phyloP scores from a whole-genome alignment of 2,113 vertebrate genomes.

The Pagrus major region DNA sequence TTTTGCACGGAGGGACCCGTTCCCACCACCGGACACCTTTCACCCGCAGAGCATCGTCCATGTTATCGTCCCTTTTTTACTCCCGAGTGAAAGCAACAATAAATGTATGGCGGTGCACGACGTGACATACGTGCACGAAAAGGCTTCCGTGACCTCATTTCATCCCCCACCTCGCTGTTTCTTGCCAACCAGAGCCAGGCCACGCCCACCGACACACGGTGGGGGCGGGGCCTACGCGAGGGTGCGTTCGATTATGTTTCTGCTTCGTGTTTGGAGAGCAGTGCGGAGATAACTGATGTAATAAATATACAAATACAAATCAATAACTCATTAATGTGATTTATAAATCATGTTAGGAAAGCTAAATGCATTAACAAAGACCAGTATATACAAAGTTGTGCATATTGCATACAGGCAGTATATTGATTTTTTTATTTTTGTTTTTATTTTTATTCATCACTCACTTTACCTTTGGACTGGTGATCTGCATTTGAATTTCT shows the following conservation, averaged over 20 bases:
- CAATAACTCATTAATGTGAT: too few species aligned
- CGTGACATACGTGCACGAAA: not conserved
- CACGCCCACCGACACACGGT: constrained; percentile 23
- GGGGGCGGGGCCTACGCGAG: constrained; percentile 48
- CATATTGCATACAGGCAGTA: too few species aligned
- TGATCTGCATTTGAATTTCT: too few species aligned
- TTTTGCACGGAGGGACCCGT: not conserved
- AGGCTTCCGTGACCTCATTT: constrained; percentile 63
- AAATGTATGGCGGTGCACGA: not conserved
- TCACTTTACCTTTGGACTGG: too few species aligned
- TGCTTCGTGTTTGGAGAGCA: not conserved
- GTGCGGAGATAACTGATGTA: not conserved
- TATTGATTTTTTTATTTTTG: too few species aligned
- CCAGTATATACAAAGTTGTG: too few species aligned
- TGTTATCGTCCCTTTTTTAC: too few species aligned
- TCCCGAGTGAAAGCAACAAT: not conserved
- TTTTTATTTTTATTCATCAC: too few species aligned
- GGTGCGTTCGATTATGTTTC: constrained; percentile 58
- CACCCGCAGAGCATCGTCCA: not conserved
- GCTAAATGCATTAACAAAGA: too few species aligned
- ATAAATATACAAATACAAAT: too few species aligned
- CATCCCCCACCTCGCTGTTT: constrained; percentile 30
- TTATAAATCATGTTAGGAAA: too few species aligned
- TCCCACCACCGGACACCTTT: not conserved
- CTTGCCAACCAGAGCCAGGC: constrained; percentile 28